Evolutionary conservation across 2,888 invertebrate species (phyloP).

Genomic region (Romanomermis culicivorax): DNA sequence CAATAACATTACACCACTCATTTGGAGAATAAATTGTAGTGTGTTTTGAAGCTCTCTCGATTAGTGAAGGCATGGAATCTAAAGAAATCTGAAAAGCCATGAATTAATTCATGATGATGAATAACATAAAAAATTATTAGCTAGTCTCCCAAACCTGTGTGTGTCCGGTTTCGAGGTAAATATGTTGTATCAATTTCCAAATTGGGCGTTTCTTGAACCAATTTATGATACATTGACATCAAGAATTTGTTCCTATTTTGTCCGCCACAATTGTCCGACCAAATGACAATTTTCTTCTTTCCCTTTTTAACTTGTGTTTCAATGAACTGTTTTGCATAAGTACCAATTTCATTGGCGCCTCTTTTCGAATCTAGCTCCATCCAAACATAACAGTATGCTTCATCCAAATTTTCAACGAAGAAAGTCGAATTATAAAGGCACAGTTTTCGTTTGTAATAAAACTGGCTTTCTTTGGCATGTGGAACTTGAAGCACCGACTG

Average conservation of each 20-base stretch:
- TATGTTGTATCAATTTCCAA: neutral
- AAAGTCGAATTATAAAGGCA: conserved; percentile 7
- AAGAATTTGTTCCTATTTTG: conserved; percentile 9
- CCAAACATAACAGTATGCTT: conserved; percentile 9
- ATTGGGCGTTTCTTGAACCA: conserved; percentile 2
- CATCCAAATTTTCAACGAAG: neutral
- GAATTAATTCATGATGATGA: no score
- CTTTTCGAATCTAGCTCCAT: conserved; percentile 5
- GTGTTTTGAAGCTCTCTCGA: neutral
- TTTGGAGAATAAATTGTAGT: neutral
- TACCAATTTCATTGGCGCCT: conserved; percentile 5
- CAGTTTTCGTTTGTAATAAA: conserved; percentile 10
- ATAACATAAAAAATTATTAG: no score
- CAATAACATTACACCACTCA: conserved; percentile 5
- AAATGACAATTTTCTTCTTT: neutral
- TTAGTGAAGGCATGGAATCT: conserved; percentile 4
- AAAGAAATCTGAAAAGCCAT: conserved; percentile 8
- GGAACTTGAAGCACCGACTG: conserved; percentile 4
- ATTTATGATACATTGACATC: neutral
- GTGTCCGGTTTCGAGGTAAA: conserved; percentile 9
- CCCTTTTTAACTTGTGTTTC: neutral
- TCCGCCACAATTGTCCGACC: conserved; percentile 9
- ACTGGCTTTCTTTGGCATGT: conserved; percentile 3
- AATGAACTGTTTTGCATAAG: conserved; percentile 6
- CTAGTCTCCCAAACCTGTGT: no score